These are phyloP conservation scores for Pelusios castaneus DNA, from an alignment of 2,113 vertebrate genomes.

Conservation along the genomic window DNA sequence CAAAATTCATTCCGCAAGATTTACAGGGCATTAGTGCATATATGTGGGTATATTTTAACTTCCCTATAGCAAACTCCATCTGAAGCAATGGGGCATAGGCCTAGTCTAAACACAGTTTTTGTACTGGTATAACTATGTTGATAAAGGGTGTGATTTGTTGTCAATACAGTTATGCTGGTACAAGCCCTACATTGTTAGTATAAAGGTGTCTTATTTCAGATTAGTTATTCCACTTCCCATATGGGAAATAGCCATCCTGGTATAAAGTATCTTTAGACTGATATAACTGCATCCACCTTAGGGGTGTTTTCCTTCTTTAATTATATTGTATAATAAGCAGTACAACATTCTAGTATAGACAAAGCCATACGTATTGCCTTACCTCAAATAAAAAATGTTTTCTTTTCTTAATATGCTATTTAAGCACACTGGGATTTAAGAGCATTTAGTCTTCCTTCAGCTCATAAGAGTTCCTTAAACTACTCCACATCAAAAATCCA, in stretches of 20 bases:
- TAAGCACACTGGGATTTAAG: background rate
- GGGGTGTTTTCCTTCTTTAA: no score
- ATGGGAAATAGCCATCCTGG: background rate
- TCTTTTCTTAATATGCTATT: background rate
- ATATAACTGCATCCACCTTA: background rate
- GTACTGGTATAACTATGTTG: no score
- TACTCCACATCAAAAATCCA: background rate
- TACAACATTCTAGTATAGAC: background rate
- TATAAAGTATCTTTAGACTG: background rate
- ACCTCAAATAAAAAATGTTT: background rate
- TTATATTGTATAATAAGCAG: background rate
- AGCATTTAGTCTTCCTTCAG: background rate
- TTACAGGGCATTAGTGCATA: no score
- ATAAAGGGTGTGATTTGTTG: no score
- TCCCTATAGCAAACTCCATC: background rate
- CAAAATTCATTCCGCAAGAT: background rate
- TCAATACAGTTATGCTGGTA: no score
- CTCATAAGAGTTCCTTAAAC: background rate
- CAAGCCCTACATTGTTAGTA: no score
- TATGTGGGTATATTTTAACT: background rate
- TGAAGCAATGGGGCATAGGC: background rate
- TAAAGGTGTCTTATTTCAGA: background rate
- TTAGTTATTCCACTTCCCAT: background rate
- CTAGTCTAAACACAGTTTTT: no score
- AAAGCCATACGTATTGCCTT: background rate